Percentiles rank a stretch among this genome's conserved stretches.
Conservation (phyloP, 2,797 vertebrate genomes). For the Furcifer pardalis region DNA sequence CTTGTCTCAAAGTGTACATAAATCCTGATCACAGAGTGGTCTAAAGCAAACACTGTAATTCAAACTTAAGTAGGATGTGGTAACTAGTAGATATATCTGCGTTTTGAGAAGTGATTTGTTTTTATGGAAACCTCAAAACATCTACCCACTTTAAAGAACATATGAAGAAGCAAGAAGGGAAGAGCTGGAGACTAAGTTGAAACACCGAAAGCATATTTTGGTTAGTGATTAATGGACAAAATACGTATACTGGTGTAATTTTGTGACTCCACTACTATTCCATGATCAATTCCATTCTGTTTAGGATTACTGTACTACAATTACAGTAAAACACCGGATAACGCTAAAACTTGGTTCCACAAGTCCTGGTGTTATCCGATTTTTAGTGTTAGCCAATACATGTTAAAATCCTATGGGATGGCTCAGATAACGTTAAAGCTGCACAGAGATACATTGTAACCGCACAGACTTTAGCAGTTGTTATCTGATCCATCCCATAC, state of each 20-base stretch:
- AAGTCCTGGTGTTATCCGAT: no score
- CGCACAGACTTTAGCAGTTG: no score
- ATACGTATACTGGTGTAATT: not conserved
- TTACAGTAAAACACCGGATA: no score
- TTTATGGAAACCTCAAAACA: not conserved
- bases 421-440: no score
- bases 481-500: no score
- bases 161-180: not conserved
- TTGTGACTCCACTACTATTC: not conserved
- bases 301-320: no score
- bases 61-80: conserved; percentile 1
- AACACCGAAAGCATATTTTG: not conserved
- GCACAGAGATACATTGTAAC: no score
- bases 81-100: not conserved
- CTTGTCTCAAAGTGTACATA: not conserved
- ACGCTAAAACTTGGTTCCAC: no score
- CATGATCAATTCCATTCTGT: not conserved
- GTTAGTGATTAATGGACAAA: not conserved
- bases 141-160: not conserved
- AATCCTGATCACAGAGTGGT: not conserved
- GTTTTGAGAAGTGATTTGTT: not conserved
- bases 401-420: no score
- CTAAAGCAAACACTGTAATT: conserved; percentile 12
- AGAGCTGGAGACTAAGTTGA: not conserved
- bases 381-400: no score